phyloP scores from a whole-genome alignment of 2,888 invertebrate species.

The Drosophila pseudotakahashii region DNA sequence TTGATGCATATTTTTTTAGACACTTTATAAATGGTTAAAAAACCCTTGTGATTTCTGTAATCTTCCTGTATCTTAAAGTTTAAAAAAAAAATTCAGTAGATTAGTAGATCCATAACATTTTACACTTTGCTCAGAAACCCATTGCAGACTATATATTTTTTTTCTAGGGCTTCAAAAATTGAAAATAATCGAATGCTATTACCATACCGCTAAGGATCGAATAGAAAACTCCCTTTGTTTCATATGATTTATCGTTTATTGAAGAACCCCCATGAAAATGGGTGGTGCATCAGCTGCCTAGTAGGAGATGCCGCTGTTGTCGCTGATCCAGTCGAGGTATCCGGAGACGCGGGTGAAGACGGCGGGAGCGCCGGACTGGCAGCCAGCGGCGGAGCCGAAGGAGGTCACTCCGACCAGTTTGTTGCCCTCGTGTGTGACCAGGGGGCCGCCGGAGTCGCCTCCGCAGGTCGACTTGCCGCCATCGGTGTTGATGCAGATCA shows the following conservation, averaged over 20 bases:
- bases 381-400: conserved; percentile 64
- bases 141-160: no score
- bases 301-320: conserved; percentile 50
- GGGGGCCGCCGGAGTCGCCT: conserved; percentile 84
- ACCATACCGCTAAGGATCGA: neutral
- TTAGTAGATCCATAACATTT: no score
- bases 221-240: neutral
- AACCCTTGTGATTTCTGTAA: no score
- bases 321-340: conserved; percentile 56
- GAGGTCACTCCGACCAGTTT: conserved; percentile 67
- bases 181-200: no score
- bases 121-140: no score
- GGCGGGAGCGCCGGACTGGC: conserved; percentile 51
- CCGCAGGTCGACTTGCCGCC: conserved; percentile 81
- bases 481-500: conserved; percentile 59
- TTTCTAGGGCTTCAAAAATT: no score
- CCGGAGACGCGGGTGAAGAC: conserved; percentile 55
- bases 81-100: no score
- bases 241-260: conserved; percentile 5
- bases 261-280: neutral
- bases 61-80: no score
- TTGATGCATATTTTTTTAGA: no score
- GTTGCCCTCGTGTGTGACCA: conserved; percentile 63
- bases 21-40: no score
- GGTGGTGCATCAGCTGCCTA: conserved; percentile 19